Evolutionary conservation across 1,140 invertebrate genomes (phyloP).

Genomic region (Episyrphus balteatus): DNA sequence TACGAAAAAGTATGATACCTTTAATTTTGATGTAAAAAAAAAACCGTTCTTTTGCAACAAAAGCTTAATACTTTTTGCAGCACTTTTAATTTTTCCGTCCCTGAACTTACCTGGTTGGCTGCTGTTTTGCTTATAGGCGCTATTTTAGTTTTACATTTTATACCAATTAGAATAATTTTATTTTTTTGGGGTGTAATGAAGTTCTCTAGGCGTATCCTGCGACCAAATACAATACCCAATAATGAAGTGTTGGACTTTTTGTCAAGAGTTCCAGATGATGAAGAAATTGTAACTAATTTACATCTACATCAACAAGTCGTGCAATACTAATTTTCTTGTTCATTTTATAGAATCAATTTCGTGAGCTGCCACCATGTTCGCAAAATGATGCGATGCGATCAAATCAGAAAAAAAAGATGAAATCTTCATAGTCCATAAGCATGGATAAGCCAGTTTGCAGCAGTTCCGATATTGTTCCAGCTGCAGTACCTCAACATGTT

Average conservation of each 20-base stretch:
- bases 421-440: constrained; percentile 41
- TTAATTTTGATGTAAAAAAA: not conserved
- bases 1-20: constrained; percentile 76
- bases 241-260: constrained; percentile 95
- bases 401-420: constrained; percentile 46
- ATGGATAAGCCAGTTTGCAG: constrained; percentile 9
- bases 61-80: constrained; percentile 45
- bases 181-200: constrained; percentile 97
- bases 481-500: constrained; percentile 18
- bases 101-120: constrained; percentile 89
- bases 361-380: constrained; percentile 43
- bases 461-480: constrained; percentile 11
- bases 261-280: constrained; percentile 90
- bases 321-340: not conserved
- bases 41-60: not conserved
- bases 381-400: constrained; percentile 37
- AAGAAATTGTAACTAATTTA: constrained; percentile 63
- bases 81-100: constrained; percentile 94
- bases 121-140: constrained; percentile 62
- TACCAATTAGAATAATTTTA: constrained; percentile 84
- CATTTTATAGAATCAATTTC: constrained; percentile 40
- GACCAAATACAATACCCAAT: constrained; percentile 91
- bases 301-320: not conserved
- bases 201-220: constrained; percentile 85
- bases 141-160: constrained; percentile 72